Evolutionary conservation across 1,140 invertebrate species (phyloP), one percentile per base, ranked within the genome.

Genomic region (Papilio xuthus): DNA sequence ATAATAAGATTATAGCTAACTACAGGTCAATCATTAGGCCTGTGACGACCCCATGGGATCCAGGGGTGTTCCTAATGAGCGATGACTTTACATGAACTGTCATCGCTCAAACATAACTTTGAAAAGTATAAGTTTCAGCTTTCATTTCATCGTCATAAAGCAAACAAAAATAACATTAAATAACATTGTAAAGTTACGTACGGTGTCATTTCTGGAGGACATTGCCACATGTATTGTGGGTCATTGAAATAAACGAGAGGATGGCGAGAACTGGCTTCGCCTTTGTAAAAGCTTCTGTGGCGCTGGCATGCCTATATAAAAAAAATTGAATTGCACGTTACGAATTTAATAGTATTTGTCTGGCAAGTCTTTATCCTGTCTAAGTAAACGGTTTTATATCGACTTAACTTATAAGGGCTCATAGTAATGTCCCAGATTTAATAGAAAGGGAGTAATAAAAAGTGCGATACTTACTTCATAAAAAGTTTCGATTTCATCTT

Each of bases 261-360:
- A 90, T 95, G 94, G 69, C 94, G 79, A 6, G 86, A 84, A 78
- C 92, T 93, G 18, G 94, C 86, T 72, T 94, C 92, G 15, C 95
- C 95, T 87, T 93, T 94, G 79, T 96, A 95, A 84, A 95, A 95
- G 84, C 95, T 93, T 76, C 95, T 90, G 81, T 95, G 94, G 44
- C 93, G 84, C 85, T 96, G 95, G 78, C 94, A 94, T 44, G 89
- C 90, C 95, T 95, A 80, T 41, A 79, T 53, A 67, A 15, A 28
- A 28, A 28, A 13, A 18, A 6, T 28, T 15, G 4, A 15, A 15
- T 28, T 1, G 26, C 7, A 18, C 8, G 10, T 23, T 67, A 67
- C 10, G 0, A 12, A 60, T 13, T 26, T 2, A 60, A 60, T 12
- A 26, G 9, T 26, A 60, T 60, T 12, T 26, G 26, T 60, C 23